phyloP scores from a whole-genome alignment of 2,797 vertebrate genomes.

The Okamejei kenojei region DNA sequence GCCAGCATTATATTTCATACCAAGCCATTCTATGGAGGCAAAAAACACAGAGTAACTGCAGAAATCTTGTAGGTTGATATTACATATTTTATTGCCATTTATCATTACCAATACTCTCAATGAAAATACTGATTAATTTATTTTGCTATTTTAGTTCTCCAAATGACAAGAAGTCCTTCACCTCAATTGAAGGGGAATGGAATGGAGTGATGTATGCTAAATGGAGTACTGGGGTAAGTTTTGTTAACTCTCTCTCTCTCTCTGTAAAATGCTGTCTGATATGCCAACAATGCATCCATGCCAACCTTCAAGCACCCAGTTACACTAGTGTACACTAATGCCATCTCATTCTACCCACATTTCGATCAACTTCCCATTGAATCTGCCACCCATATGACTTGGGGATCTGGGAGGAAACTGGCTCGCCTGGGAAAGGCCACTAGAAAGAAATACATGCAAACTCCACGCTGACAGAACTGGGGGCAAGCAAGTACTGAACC shows the following conservation, averaged over 20 bases:
- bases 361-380: no score
- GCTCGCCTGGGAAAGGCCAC: no score
- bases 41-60: conserved; percentile 94
- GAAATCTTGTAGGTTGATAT: conserved; percentile 83
- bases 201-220: conserved; percentile 96
- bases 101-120: background rate
- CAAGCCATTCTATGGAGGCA: conserved; percentile 96
- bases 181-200: conserved; percentile 94
- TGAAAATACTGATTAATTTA: background rate
- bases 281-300: no score
- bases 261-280: no score
- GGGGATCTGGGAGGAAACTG: no score
- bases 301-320: no score
- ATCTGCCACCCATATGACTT: no score
- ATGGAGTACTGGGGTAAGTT: conserved; percentile 80
- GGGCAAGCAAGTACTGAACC: no score
- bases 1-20: conserved; percentile 93
- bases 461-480: no score
- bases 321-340: no score
- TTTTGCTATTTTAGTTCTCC: conserved; percentile 65
- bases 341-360: no score
- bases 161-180: conserved; percentile 95
- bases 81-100: conserved; percentile 19
- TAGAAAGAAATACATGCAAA: no score
- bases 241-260: background rate